Percentiles rank a stretch among this genome's conserved stretches.
These are phyloP conservation scores for Chloroclysta siterata DNA, from an alignment of 2,888 invertebrate species.

Conservation along the genomic window DNA sequence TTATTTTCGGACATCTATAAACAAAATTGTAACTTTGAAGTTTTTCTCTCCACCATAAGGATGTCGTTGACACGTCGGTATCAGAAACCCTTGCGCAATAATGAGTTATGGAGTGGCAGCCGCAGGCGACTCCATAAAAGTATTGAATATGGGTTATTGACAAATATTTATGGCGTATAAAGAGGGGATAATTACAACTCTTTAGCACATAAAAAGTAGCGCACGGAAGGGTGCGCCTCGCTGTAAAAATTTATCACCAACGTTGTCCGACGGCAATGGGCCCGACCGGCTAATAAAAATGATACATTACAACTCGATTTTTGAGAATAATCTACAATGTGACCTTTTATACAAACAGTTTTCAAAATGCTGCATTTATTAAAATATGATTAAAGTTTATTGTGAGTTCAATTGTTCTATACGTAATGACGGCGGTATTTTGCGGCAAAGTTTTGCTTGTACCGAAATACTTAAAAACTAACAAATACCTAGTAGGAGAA, in stretches of 20 bases:
- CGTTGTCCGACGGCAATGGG: slow-evolving; percentile 66
- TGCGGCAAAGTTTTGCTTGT: no score
- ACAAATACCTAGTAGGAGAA: no score
- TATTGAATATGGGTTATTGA: slow-evolving; percentile 82
- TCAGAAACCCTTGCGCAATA: slow-evolving; percentile 74
- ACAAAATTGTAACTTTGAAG: slow-evolving; percentile 22
- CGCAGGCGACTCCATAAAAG: slow-evolving; percentile 79
- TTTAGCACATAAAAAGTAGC: slow-evolving; percentile 80
- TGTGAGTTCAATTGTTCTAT: no score
- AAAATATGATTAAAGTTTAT: no score
- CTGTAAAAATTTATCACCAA: slow-evolving; percentile 77
- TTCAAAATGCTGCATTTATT: not conserved
- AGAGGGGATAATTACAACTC: slow-evolving; percentile 84
- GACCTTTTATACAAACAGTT: slow-evolving; percentile 20
- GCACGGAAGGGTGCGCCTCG: slow-evolving; percentile 74
- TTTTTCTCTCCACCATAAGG: slow-evolving; percentile 55
- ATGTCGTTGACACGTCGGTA: slow-evolving; percentile 63
- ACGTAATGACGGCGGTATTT: no score
- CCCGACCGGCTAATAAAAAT: slow-evolving; percentile 58
- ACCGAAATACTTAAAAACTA: no score
- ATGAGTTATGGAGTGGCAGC: slow-evolving; percentile 78
- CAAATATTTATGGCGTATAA: slow-evolving; percentile 84
- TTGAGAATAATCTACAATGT: slow-evolving; percentile 32
- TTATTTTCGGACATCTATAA: not conserved
- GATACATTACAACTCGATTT: slow-evolving; percentile 49